Evolutionary conservation across 1,140 invertebrate species (phyloP), one percentile per base, ranked within the genome.

Genomic region (Tetragonula clypearis): DNA sequence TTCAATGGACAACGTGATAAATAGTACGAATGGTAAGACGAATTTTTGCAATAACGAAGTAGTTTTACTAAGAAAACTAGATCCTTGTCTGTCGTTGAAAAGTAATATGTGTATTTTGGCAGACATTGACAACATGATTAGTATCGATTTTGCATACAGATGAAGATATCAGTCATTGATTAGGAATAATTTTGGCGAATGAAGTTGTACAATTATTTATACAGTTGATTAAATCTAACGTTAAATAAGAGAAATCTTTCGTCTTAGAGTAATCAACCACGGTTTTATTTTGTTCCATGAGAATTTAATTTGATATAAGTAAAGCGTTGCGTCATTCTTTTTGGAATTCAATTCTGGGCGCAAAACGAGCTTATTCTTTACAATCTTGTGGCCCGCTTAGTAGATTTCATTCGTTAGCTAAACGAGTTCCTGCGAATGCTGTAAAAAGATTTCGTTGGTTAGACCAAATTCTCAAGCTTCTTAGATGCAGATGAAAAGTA

Each of bases 61-160:
- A 21, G 41, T 72, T 72, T 23, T 14, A 23, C 1, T 26, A 26
- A 55, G 23, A n/a, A 14, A 15, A 35, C 35, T n/a, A 56, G 53
- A 35, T 72, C 60, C 0, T 60, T 49, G 30, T 56, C 23, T 19
- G 6, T 26, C 41, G 8, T 49, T 49, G 41, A 49, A 49, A 49
- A 58, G 55, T 60, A 55, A 15, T 79, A 56, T 0, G 65, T 23
- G 12, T 21, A 77, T 55, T 72, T 84, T n/a, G 23, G 21, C 19
- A 79, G 82, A 72, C 41, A 11, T 49, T 58, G 56, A 77, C 72
- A 84, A 62, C n/a, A 79, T 79, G 69, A 84, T 84, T 55, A 72
- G 41, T 60, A 84, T 84, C 21, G 76, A 84, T 84, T 49, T 58
- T n/a, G 21, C 17, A n/a, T n/a, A 23, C 15, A 49, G 19, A 23